Evolutionary conservation across 2,113 vertebrate genomes (phyloP).

Genomic region (Numenius arquata): DNA sequence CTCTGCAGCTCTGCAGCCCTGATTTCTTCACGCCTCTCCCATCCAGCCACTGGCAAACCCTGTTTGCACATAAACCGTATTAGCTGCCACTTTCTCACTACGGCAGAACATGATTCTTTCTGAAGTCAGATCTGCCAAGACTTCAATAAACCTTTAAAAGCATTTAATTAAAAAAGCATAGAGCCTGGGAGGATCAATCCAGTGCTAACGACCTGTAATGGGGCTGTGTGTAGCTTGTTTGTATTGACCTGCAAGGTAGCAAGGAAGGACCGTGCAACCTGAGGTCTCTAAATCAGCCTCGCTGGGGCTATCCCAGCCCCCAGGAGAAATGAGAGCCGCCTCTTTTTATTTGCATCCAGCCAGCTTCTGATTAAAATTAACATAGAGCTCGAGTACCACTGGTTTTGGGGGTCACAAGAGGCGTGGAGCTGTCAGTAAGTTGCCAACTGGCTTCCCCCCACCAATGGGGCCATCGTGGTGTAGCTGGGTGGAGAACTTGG

Average conservation of each 20-base stretch:
- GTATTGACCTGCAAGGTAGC: rapidly evolving
- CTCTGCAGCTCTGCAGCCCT: background rate
- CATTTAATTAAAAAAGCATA: background rate
- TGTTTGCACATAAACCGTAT: background rate
- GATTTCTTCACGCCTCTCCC: background rate
- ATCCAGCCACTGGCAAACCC: background rate
- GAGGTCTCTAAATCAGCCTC: background rate
- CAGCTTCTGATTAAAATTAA: background rate
- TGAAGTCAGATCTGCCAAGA: rapidly evolving
- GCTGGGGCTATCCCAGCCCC: background rate
- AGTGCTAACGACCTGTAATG: background rate
- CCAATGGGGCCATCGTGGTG: no score
- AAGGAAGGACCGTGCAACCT: background rate
- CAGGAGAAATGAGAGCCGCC: background rate
- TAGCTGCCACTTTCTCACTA: background rate
- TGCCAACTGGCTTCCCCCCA: background rate
- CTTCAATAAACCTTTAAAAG: background rate
- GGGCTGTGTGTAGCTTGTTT: background rate
- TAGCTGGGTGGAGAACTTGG: background rate
- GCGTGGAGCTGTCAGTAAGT: background rate
- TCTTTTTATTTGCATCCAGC: background rate
- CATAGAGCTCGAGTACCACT: rapidly evolving
- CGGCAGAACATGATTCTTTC: background rate
- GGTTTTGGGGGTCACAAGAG: background rate
- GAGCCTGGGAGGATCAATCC: background rate